Evolutionary conservation across 1,140 invertebrate genomes (phyloP).

Genomic region (Anagrus nilaparvatae): DNA sequence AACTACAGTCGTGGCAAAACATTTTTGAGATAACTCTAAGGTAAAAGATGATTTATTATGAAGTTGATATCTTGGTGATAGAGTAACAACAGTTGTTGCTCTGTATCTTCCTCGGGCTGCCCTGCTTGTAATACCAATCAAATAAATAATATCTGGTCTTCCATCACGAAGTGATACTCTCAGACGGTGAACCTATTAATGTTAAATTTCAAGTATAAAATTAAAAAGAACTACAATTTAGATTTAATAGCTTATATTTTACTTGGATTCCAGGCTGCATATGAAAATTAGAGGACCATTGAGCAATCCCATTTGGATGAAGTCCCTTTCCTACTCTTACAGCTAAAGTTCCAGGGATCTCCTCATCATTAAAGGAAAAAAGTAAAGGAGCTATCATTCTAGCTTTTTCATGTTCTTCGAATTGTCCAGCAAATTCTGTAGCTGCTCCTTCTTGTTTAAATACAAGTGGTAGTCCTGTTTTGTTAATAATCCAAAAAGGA

Average conservation of each 20-base stretch:
- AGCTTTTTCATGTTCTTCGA: constrained; percentile 88
- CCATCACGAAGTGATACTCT: constrained; percentile 51
- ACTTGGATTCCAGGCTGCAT: constrained; percentile 67
- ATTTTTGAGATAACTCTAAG: constrained; percentile 81
- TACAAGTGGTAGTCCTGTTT: constrained; percentile 87
- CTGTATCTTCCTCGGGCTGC: constrained; percentile 78
- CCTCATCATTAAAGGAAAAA: constrained; percentile 86
- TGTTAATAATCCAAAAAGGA: constrained; percentile 93
- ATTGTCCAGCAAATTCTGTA: constrained; percentile 81
- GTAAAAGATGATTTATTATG: constrained; percentile 79
- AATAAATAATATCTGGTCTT: constrained; percentile 59
- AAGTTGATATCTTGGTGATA: constrained; percentile 86
- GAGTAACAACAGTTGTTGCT: constrained; percentile 83
- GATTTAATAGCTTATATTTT: constrained; percentile 7
- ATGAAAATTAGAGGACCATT: constrained; percentile 77
- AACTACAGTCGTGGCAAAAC: constrained; percentile 53
- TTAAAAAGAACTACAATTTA: neutral
- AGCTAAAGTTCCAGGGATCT: constrained; percentile 52
- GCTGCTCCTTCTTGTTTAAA: constrained; percentile 81
- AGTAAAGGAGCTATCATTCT: constrained; percentile 85
- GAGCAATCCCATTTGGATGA: constrained; percentile 51
- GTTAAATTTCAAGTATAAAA: neutral
- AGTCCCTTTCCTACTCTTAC: constrained; percentile 62
- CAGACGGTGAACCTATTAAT: constrained; percentile 47
- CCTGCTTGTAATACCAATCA: constrained; percentile 80